Conservation (phyloP, 1,140 invertebrate genomes). For the Temnothorax nylanderi region DNA sequence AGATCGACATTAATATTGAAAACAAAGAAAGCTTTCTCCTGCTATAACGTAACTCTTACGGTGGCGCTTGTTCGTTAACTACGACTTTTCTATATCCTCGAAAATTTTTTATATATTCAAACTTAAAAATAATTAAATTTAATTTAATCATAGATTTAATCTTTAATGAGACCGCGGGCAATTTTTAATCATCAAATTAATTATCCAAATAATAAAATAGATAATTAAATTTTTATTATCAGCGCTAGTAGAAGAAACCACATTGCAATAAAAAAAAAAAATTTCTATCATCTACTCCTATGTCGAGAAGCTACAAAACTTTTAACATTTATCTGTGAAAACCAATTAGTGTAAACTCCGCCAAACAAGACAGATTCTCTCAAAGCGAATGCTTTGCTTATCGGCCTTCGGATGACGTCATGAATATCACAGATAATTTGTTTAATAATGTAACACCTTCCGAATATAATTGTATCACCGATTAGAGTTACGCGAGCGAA, state of each 20-base stretch:
- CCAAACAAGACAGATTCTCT: neutral
- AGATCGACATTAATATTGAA: neutral
- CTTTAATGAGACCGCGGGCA: neutral
- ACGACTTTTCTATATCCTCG: neutral
- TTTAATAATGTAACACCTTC: neutral
- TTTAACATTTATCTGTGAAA: neutral
- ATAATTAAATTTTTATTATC: neutral
- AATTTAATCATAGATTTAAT: neutral
- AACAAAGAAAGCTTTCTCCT: neutral
- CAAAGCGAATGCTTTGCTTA: neutral
- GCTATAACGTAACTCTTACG: conserved; percentile 22
- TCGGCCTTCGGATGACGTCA: neutral
- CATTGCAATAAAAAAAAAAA: neutral
- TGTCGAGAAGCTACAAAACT: neutral
- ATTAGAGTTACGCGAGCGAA: conserved; percentile 3
- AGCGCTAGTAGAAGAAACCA: neutral
- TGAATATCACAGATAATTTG: neutral
- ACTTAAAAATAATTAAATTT: neutral
- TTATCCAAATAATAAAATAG: neutral
- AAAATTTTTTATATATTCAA: neutral
- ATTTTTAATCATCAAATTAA: neutral
- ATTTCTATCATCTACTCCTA: neutral
- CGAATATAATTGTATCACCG: neutral
- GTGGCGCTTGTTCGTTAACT: neutral
- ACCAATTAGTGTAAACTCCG: neutral